Conservation (phyloP, 2,113 vertebrate species). For the Neolamprologus tretocephalus region DNA sequence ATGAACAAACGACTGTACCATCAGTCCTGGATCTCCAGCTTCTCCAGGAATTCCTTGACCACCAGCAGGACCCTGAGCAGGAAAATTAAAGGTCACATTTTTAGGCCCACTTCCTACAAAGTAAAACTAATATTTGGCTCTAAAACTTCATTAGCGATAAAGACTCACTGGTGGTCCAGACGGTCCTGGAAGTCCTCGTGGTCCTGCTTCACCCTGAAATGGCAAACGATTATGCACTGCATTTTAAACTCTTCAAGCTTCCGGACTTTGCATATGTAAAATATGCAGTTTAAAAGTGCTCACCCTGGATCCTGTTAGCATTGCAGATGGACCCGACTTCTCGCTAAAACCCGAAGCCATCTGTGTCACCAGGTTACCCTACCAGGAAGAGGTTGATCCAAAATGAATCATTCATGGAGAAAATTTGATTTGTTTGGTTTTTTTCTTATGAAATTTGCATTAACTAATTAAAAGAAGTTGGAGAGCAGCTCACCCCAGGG, state of each 20-base stretch:
- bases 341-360: slow-evolving; percentile 88
- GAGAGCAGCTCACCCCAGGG: slow-evolving; percentile 68
- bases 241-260: not conserved
- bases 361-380: slow-evolving; percentile 79
- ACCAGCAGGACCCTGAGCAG: slow-evolving; percentile 78
- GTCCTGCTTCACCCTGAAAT: slow-evolving; percentile 85
- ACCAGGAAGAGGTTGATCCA: not conserved
- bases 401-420: not conserved
- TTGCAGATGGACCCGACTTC: slow-evolving; percentile 74
- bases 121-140: not conserved
- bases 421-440: not conserved
- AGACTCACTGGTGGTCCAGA: slow-evolving; percentile 79
- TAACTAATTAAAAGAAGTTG: not conserved
- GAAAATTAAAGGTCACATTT: not conserved
- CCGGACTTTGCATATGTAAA: not conserved
- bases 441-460: not conserved
- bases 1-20: slow-evolving; percentile 68
- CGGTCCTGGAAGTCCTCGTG: slow-evolving; percentile 83
- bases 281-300: slow-evolving; percentile 12
- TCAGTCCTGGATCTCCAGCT: slow-evolving; percentile 81
- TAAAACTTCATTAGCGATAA: not conserved
- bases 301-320: slow-evolving; percentile 85
- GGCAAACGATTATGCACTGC: not conserved
- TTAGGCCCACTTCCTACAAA: not conserved
- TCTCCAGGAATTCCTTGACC: slow-evolving; percentile 86